phyloP scores from a whole-genome alignment of 2,113 vertebrate species.

The Mixornis gularis region DNA sequence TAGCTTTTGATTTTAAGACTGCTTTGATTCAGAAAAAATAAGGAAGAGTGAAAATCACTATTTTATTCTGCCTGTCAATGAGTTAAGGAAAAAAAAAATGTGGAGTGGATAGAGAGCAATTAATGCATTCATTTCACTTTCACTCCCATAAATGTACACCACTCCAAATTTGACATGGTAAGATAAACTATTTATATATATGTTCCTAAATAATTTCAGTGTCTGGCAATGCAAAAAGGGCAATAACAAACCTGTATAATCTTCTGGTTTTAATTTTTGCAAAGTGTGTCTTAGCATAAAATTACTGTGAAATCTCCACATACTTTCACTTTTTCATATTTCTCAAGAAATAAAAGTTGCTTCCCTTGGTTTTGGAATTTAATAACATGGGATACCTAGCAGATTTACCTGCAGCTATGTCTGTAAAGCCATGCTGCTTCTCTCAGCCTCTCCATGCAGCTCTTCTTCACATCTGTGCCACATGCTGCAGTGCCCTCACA shows the following conservation, averaged over 20 bases:
- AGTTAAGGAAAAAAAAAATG: neutral
- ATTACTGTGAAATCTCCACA: neutral
- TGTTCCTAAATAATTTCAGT: neutral
- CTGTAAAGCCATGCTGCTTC: neutral
- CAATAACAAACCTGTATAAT: neutral
- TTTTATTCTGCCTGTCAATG: neutral
- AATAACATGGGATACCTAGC: neutral
- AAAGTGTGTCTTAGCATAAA: neutral
- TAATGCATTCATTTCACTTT: neutral
- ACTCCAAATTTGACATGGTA: neutral
- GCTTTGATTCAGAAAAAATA: neutral
- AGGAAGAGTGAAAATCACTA: neutral
- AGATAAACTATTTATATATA: neutral
- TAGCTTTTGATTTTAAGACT: neutral
- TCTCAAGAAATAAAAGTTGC: neutral
- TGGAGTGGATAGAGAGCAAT: fast-evolving
- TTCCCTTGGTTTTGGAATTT: neutral
- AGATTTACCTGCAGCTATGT: neutral
- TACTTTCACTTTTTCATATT: neutral
- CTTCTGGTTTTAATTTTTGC: neutral
- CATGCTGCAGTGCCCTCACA: slow-evolving; percentile 65
- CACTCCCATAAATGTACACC: neutral
- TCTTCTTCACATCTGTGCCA: neutral
- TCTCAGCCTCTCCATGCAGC: neutral
- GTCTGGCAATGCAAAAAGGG: neutral